Percentiles rank a stretch among this genome's conserved stretches.
Evolutionary conservation across 1,140 invertebrate species (phyloP).

Genomic region (Whitmania pigra): DNA sequence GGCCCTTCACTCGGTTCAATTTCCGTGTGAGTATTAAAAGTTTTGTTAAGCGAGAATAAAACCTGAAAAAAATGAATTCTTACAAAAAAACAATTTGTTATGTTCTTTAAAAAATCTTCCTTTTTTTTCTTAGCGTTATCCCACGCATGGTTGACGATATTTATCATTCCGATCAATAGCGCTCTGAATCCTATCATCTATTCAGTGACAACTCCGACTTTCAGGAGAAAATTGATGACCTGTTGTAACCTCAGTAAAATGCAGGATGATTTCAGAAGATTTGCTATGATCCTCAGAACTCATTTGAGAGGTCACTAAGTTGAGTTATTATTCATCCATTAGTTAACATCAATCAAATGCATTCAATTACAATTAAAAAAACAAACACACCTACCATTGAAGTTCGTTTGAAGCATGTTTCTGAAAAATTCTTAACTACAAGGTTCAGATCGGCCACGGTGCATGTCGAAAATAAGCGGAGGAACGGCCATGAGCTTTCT

Average conservation of each 20-base stretch:
- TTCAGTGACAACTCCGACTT: constrained; percentile 15
- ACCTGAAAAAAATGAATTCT: no score
- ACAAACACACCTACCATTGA: no score
- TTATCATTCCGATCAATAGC: constrained; percentile 24
- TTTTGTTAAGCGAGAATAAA: no score
- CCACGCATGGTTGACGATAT: constrained; percentile 25
- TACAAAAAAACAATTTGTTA: not conserved
- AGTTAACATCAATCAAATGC: not conserved
- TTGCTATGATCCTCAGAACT: not conserved
- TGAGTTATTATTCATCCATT: not conserved
- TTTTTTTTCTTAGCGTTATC: constrained; percentile 26
- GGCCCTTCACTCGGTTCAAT: constrained; percentile 36
- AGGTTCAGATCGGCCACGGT: no score
- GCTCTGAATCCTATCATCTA: constrained; percentile 26
- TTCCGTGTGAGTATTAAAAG: constrained; percentile 37
- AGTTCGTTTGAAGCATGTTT: no score
- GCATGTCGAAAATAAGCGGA: no score
- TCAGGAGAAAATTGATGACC: constrained; percentile 2
- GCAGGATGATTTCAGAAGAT: not conserved
- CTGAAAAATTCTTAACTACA: no score
- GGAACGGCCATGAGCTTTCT: not conserved
- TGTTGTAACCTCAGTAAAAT: no score
- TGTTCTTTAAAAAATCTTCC: constrained; percentile 11
- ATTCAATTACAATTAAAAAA: not conserved
- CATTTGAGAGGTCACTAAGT: not conserved